Evolutionary conservation across 2,113 vertebrate species (phyloP).

Genomic region (Nicator chloris): DNA sequence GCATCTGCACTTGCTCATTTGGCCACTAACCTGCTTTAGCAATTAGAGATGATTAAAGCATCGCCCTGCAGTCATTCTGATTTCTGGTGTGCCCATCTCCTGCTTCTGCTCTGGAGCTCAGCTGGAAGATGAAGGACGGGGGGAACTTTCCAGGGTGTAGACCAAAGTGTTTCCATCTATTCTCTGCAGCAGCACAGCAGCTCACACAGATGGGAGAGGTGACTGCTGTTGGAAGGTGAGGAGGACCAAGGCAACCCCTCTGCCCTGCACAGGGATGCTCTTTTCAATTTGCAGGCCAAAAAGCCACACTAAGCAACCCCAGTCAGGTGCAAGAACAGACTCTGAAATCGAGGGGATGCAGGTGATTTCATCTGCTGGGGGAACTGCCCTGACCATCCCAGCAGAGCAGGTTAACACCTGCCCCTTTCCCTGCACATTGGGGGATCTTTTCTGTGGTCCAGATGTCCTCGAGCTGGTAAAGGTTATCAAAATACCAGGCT

Average conservation of each 20-base stretch:
- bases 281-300: background rate
- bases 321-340: background rate
- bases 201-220: background rate
- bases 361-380: background rate
- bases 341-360: background rate
- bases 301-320: background rate
- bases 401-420: background rate
- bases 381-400: background rate
- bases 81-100: background rate
- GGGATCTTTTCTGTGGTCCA: background rate
- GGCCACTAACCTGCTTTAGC: background rate
- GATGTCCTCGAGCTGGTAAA: background rate
- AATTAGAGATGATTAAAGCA: conserved; percentile 2
- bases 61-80: background rate
- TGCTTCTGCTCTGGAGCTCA: background rate
- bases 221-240: background rate
- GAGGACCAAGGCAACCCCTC: background rate
- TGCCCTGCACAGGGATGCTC: background rate
- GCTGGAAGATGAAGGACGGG: background rate
- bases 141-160: background rate
- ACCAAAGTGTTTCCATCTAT: background rate
- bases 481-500: conserved; percentile 56
- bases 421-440: background rate
- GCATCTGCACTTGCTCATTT: background rate
- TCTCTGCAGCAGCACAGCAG: fast-evolving